Evolutionary conservation across 2,888 invertebrate genomes (phyloP).

Genomic region (Rhagonycha lutea): DNA sequence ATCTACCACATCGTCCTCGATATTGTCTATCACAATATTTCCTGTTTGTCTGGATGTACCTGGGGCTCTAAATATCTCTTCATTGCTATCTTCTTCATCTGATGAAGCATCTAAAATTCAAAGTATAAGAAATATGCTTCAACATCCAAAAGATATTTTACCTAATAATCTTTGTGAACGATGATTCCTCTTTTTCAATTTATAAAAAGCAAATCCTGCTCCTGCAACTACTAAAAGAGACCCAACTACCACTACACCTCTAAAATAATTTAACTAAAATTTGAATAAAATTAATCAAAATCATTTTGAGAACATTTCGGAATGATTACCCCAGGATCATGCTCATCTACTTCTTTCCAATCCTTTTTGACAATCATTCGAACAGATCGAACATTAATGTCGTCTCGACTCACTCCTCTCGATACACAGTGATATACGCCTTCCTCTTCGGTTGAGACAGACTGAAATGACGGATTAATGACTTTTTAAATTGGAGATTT

Average conservation of each 20-base stretch:
- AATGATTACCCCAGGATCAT: constrained; percentile 21
- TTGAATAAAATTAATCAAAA: not conserved
- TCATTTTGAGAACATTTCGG: not conserved
- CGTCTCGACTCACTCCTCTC: constrained; percentile 57
- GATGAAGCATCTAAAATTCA: constrained; percentile 37
- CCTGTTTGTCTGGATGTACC: constrained; percentile 29
- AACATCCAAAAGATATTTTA: not conserved
- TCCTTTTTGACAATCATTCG: constrained; percentile 61
- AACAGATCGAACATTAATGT: constrained; percentile 61
- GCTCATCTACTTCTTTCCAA: constrained; percentile 45
- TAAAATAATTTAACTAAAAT: constrained; percentile 25
- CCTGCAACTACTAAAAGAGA: constrained; percentile 22
- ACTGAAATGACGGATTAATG: constrained; percentile 50
- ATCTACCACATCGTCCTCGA: constrained; percentile 16
- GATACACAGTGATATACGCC: constrained; percentile 69
- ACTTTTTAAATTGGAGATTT: too few relatives aligned
- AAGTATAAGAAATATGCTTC: not conserved
- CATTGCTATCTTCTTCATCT: constrained; percentile 38
- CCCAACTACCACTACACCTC: constrained; percentile 22
- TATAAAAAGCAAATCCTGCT: constrained; percentile 19
- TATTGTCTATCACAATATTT: constrained; percentile 21
- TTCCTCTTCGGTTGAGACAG: constrained; percentile 63
- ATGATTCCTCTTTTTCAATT: constrained; percentile 28
- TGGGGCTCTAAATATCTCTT: constrained; percentile 36
- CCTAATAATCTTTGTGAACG: constrained; percentile 27